Evolutionary conservation across 2,797 vertebrate genomes (phyloP).

Genomic region (Acanthiza pusilla): DNA sequence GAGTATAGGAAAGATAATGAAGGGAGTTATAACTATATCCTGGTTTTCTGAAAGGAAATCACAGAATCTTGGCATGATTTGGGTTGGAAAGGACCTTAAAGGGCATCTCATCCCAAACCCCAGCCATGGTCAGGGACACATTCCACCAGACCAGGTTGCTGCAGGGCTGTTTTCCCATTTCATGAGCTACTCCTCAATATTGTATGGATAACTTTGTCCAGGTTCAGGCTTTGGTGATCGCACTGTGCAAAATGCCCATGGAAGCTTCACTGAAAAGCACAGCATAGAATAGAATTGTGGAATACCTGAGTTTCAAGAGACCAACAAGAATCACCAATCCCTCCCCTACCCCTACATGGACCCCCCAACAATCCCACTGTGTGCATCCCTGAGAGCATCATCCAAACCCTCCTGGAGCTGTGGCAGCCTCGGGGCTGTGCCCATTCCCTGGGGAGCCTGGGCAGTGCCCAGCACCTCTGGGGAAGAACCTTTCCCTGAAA

Average conservation of each 20-base stretch:
- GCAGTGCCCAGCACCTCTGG: background rate
- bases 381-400: fast-evolving
- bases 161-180: background rate
- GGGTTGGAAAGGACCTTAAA: background rate
- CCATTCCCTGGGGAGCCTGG: background rate
- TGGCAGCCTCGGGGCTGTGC: fast-evolving
- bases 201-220: background rate
- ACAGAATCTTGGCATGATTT: background rate
- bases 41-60: background rate
- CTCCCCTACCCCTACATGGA: fast-evolving
- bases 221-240: background rate
- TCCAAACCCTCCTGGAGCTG: fast-evolving
- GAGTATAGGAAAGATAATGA: background rate
- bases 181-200: background rate
- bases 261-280: background rate
- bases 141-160: background rate
- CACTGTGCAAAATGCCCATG: background rate
- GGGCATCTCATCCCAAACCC: too few relatives aligned
- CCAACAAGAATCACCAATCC: fast-evolving
- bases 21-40: background rate
- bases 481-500: background rate
- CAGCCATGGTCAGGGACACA: too few relatives aligned
- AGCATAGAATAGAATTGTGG: background rate
- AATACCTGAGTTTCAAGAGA: background rate
- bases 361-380: background rate